A percentile compares a stretch with the other conserved stretches of the same genome.
Conservation (phyloP, 2,113 vertebrate species). For the Pangasianodon gigas region DNA sequence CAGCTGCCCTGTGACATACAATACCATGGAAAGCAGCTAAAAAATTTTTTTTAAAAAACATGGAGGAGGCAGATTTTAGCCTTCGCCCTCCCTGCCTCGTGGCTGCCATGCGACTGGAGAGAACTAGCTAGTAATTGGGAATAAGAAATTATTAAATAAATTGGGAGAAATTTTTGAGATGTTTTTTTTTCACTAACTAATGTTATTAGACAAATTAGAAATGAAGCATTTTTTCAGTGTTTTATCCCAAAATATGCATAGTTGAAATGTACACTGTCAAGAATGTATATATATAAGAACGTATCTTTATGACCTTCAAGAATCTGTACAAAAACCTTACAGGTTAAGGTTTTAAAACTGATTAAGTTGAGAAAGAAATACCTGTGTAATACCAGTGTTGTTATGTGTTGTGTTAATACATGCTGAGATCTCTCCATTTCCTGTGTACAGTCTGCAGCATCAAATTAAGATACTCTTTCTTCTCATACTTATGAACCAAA, state of each 20-base stretch:
- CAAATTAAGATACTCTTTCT: background rate
- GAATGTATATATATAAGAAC: background rate
- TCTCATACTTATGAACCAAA: background rate
- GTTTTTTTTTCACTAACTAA: background rate
- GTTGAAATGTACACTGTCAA: background rate
- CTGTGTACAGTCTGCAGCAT: background rate
- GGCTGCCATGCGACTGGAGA: background rate
- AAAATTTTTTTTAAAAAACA: background rate
- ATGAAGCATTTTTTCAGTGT: background rate
- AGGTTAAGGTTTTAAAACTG: background rate
- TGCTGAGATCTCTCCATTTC: background rate
- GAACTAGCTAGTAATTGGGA: background rate
- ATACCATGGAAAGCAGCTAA: background rate
- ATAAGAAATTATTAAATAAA: background rate
- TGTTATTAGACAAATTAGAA: background rate
- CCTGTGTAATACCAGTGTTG: background rate
- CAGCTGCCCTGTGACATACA: background rate
- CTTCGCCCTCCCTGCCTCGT: background rate
- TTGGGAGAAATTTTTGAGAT: background rate
- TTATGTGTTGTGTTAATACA: background rate
- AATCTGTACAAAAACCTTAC: background rate
- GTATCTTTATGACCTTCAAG: background rate
- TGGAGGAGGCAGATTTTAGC: background rate
- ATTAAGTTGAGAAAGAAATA: background rate
- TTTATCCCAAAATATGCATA: background rate